These are phyloP conservation scores for Drosophila varians DNA, from an alignment of 1,140 invertebrate species.

Conservation along the genomic window DNA sequence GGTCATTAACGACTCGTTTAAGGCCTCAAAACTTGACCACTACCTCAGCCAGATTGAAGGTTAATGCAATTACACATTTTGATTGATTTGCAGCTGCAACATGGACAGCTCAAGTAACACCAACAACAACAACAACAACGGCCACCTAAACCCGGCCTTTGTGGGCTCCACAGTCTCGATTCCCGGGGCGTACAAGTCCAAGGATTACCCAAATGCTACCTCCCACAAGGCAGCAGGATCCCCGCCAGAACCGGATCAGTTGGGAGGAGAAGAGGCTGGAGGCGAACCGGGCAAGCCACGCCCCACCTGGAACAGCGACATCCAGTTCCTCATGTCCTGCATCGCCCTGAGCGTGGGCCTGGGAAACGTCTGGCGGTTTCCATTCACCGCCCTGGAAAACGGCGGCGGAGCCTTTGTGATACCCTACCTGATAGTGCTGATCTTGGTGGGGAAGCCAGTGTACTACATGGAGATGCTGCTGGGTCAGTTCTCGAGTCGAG, in stretches of 20 bases:
- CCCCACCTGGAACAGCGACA: slow-evolving; percentile 91
- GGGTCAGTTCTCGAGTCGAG: slow-evolving; percentile 90
- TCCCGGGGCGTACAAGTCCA: slow-evolving; percentile 62
- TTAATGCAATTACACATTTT: slow-evolving; percentile 33
- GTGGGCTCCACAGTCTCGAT: slow-evolving; percentile 74
- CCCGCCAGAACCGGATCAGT: background rate
- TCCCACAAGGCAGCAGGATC: background rate
- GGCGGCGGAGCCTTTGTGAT: slow-evolving; percentile 91
- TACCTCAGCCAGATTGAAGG: slow-evolving; percentile 43
- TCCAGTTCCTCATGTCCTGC: slow-evolving; percentile 95
- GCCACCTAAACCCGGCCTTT: slow-evolving; percentile 67
- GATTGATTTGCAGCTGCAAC: slow-evolving; percentile 41
- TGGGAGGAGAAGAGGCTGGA: background rate
- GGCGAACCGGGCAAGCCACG: slow-evolving; percentile 69
- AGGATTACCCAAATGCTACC: slow-evolving; percentile 11
- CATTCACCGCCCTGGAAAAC: slow-evolving; percentile 92
- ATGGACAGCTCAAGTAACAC: slow-evolving; percentile 36
- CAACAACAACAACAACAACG: slow-evolving; percentile 52
- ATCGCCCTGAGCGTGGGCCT: slow-evolving; percentile 95
- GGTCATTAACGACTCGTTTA: slow-evolving; percentile 6
- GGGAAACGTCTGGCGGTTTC: slow-evolving; percentile 88
- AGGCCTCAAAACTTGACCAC: slow-evolving; percentile 64
- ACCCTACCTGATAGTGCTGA: slow-evolving; percentile 92
- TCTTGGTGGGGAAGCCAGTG: slow-evolving; percentile 93
- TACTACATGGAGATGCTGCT: slow-evolving; percentile 95